A percentile compares a stretch with the other conserved stretches of the same genome.
Evolutionary conservation across 23 tunicate genomes (phyloP).

Genomic region (Clavelina lepadiformis): DNA sequence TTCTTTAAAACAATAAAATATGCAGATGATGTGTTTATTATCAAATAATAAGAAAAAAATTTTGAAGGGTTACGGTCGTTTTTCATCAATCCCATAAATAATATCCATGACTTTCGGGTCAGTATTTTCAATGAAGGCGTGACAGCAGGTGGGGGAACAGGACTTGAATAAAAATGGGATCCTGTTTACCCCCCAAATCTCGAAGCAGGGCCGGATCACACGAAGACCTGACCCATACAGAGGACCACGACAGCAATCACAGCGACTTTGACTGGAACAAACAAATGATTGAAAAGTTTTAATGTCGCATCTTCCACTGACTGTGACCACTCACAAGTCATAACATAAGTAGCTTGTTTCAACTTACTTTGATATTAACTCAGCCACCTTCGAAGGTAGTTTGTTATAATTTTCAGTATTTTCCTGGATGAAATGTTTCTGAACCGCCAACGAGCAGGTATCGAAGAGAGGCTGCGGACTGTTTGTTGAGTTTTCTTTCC

Average conservation of each 20-base stretch:
- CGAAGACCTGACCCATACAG: constrained; percentile 75
- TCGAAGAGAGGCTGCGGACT: constrained; percentile 81
- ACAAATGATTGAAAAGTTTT: too few relatives aligned
- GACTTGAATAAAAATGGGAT: constrained; percentile 73
- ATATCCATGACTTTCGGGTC: constrained; percentile 71
- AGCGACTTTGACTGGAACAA: constrained; percentile 45
- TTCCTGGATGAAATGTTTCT: constrained; percentile 15
- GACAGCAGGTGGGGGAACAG: constrained; percentile 69
- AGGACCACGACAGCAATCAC: constrained; percentile 75
- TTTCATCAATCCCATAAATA: constrained; percentile 38
- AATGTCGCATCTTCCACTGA: not conserved
- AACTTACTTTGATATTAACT: constrained; percentile 6
- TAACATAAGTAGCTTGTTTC: not conserved
- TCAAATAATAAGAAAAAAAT: too few relatives aligned
- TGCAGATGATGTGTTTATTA: too few relatives aligned
- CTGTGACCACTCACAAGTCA: not conserved
- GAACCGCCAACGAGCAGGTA: constrained; percentile 25
- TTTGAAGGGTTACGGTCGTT: too few relatives aligned
- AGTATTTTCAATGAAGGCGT: constrained; percentile 39
- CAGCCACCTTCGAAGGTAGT: constrained; percentile 13
- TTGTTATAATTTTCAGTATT: constrained; percentile 13
- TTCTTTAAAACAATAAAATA: too few relatives aligned
- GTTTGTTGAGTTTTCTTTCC: constrained; percentile 84
- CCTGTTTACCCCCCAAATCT: constrained; percentile 70
- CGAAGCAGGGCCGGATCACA: constrained; percentile 68